Evolutionary conservation across 2,113 vertebrate species (phyloP).

Genomic region (Platycercus adscitus): DNA sequence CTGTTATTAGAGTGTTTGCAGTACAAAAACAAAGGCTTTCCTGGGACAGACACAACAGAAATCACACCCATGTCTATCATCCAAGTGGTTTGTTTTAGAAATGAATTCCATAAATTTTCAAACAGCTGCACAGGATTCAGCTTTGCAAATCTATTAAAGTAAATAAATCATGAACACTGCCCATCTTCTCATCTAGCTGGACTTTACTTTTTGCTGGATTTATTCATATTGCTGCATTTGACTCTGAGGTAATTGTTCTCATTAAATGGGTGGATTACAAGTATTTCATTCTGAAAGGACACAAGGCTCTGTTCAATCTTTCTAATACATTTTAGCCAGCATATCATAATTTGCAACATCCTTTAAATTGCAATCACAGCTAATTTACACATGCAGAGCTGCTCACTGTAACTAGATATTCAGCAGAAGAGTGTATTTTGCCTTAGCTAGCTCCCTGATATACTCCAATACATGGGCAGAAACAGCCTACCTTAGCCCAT

Average conservation of each 20-base stretch:
- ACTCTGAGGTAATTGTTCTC: background rate
- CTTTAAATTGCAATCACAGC: background rate
- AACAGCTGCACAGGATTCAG: background rate
- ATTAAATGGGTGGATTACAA: background rate
- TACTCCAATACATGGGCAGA: background rate
- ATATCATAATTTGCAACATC: background rate
- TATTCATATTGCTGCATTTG: background rate
- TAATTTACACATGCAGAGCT: rapidly evolving
- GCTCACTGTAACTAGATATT: background rate
- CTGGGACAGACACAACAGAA: background rate
- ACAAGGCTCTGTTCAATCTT: background rate
- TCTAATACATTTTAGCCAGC: background rate
- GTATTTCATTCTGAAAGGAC: background rate
- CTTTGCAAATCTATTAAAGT: background rate
- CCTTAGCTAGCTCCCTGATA: background rate
- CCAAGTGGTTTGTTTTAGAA: constrained; percentile 3
- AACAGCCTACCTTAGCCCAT: background rate
- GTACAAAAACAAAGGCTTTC: background rate
- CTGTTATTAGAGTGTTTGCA: background rate
- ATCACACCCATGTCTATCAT: background rate
- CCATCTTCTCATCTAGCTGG: background rate
- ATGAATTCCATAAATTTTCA: constrained; percentile 9
- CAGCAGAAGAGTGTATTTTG: background rate
- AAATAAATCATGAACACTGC: background rate
- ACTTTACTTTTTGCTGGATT: background rate